Base-by-base conservation (phyloP, 2,888 invertebrate species). In the Orchestes rusci region DNA sequence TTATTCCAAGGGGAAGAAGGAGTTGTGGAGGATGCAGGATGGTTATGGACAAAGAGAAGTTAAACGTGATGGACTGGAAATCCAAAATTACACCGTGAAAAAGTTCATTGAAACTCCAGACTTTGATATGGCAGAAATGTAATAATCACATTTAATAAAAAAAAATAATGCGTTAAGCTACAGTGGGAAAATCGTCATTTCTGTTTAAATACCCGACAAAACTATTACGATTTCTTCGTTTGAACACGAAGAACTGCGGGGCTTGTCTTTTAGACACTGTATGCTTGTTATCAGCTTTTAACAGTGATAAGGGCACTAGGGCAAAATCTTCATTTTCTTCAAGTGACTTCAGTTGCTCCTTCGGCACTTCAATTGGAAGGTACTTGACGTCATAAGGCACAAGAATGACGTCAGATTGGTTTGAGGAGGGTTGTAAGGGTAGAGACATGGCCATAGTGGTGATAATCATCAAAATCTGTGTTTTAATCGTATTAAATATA, bases 131-230 rank as follows among this genome's bases (percentile, higher is more conserved):
- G n/a, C n/a, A n/a, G n/a, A n/a, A n/a, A n/a, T n/a, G n/a, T n/a
- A n/a, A n/a, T n/a, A n/a, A n/a, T n/a, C n/a, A n/a, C n/a, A n/a
- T 30, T 30, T 15, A 5, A 30, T 30, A 2, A 30, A 5, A 7
- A 30, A 30, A 30, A 30, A n/a, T 2, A n/a, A 13, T 15, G 7
- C 16, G 30, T 32, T 35, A 47, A 13, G 39, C 43, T 16, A 48
- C 35, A 8, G 48, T 48, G 4, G 48, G 48, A 40, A 48, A 48
- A 3, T 31, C 12, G 27, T 48, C 48, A 16, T 48, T 34, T n/a
- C 40, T 33, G 30, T 48, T 48, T 12, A 48, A 23, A 19, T 48
- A 48, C 1, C 48, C 48, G 13, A 48, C 48, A 8, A 48, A 36
- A 3, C n/a, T n/a, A n/a, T n/a, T n/a, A n/a, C n/a, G n/a, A n/a